phyloP scores from a whole-genome alignment of 2,797 vertebrate species.

The Australoheros facetus region DNA sequence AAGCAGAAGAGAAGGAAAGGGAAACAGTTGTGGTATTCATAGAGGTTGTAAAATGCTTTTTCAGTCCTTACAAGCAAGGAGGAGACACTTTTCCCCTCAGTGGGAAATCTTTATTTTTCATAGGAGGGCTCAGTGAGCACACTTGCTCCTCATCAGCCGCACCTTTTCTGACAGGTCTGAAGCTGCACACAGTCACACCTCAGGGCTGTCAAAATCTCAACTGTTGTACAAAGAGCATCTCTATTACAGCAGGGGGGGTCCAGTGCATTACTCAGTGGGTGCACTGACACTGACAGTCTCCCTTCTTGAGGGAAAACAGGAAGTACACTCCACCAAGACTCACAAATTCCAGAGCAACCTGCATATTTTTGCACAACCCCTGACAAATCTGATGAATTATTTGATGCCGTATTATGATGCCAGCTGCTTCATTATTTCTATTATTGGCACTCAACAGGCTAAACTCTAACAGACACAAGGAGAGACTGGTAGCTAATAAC shows the following conservation, averaged over 20 bases:
- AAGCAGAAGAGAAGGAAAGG: constrained; percentile 20
- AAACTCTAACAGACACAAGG: constrained; percentile 42
- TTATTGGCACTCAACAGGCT: constrained; percentile 70
- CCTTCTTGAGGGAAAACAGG: constrained; percentile 4
- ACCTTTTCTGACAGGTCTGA: constrained; percentile 61
- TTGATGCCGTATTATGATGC: constrained; percentile 43
- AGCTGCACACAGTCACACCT: constrained; percentile 59
- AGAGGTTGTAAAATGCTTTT: constrained; percentile 61
- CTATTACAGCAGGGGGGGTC: constrained; percentile 47
- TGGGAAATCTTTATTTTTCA: constrained; percentile 68
- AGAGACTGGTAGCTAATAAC: constrained; percentile 58
- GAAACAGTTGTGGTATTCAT: constrained; percentile 52
- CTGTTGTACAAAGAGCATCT: constrained; percentile 46
- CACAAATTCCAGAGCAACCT: constrained; percentile 23
- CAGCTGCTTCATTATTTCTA: constrained; percentile 56
- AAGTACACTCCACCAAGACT: constrained; percentile 10
- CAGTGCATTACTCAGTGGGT: constrained; percentile 54
- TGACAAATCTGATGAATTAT: constrained; percentile 43
- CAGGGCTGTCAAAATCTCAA: constrained; percentile 54
- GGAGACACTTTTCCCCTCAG: constrained; percentile 46
- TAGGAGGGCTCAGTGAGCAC: constrained; percentile 57
- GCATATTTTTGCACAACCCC: constrained; percentile 26
- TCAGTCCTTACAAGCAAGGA: constrained; percentile 52
- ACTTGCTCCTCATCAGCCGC: constrained; percentile 57
- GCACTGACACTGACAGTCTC: constrained; percentile 32